These are phyloP conservation scores for Temnothorax rugatulus DNA, from an alignment of 2,888 invertebrate genomes.

Conservation along the genomic window DNA sequence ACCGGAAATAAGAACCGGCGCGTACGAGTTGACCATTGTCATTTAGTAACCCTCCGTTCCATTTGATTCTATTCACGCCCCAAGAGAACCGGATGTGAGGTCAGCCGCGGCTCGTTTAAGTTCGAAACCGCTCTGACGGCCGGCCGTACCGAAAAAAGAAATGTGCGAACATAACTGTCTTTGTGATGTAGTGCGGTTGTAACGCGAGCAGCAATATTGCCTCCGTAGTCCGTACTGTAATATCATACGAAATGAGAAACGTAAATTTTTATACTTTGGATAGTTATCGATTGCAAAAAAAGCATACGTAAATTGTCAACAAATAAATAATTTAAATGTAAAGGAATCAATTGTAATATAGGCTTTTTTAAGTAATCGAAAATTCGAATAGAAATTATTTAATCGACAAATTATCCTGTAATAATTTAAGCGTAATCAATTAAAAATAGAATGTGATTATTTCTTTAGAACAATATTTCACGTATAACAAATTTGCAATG, in stretches of 20 bases:
- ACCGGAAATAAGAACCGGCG: constrained; percentile 85
- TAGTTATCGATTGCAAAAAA: background rate
- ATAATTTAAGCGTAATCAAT: background rate
- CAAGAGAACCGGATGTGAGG: constrained; percentile 81
- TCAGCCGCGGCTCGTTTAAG: constrained; percentile 85
- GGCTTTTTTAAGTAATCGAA: too few relatives aligned
- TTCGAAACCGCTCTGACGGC: constrained; percentile 68
- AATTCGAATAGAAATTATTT: background rate
- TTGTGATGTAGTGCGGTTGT: constrained; percentile 26
- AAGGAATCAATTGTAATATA: background rate
- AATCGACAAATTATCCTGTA: background rate
- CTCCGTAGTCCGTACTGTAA: background rate
- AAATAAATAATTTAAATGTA: background rate
- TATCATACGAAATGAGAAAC: constrained; percentile 27
- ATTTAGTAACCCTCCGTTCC: constrained; percentile 84
- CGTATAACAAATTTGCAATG: background rate
- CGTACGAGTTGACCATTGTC: constrained; percentile 85
- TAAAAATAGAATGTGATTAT: background rate
- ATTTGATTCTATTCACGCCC: constrained; percentile 83
- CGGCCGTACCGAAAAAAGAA: constrained; percentile 54
- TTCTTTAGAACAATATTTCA: background rate
- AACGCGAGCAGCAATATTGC: background rate
- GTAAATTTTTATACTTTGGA: background rate
- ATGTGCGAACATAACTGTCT: constrained; percentile 51
- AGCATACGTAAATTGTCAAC: background rate